Base-by-base conservation (phyloP, 1,140 invertebrate genomes). In the Drosophila albomicans region DNA sequence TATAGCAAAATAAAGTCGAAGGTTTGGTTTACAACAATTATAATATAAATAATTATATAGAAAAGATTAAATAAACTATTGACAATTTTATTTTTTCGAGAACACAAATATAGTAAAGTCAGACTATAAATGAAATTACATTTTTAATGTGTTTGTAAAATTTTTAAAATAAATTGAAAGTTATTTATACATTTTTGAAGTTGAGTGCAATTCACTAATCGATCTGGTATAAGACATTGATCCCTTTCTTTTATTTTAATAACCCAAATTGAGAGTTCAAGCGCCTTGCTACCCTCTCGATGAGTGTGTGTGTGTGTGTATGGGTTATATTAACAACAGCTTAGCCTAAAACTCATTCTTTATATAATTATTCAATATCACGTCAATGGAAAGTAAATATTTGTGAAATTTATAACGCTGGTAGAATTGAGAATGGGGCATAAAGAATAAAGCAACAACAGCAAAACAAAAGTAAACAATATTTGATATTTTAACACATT, bases 401-500 rank as follows among this genome's bases (percentile, higher is more conserved):
- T 87, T 87, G 80, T 80, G 59, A 84, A 75, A 88, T 84, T 79
- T 72, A 80, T 79, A 70, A 78, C 67, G 59, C 56, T 52, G 52
- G 43, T 25, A 43, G 81, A 79, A 56, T 52, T 52, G 48, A 76
- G 67, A 79, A 74, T 57, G 66, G 35, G 56, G 51, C 35, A 77
- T 45, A 59, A 71, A 61, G 56, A 49, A 77, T 45, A 59, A 68
- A 69, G 45, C 51, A 70, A 49, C 77, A 79, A 61, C 68, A 75
- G 67, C 41, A 67, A 86, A 87, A 87, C 79, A 86, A 87, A 77
- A 82, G 88, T 82, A 88, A 82, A 82, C 84, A 87, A 87, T 87
- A 88, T 87, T 88, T 88, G 85, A 88, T 88, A 80, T 89, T 88
- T 88, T 88, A 89, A 88, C 84, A 88, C 84, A 84, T 88, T 88